phyloP scores from a whole-genome alignment of 2,797 vertebrate species.

The Cyclopterus lumpus region DNA sequence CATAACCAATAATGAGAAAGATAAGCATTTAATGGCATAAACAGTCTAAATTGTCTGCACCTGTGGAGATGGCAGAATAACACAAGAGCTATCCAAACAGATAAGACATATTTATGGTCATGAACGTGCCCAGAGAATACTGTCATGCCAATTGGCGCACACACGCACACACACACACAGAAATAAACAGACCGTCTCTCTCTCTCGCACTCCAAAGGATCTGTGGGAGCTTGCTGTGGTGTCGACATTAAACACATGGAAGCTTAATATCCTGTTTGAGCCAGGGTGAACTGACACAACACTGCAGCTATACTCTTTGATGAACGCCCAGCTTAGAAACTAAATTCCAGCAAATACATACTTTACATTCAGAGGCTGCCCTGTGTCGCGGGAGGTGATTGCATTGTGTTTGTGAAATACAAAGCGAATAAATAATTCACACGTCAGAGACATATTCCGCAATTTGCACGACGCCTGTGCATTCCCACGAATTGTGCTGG shows the following conservation, averaged over 20 bases:
- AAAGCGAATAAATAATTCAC: conserved; percentile 40
- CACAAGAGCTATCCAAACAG: neutral
- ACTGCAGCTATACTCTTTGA: conserved; percentile 32
- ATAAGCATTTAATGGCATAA: neutral
- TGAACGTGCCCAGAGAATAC: conserved; percentile 21
- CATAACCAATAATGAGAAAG: neutral
- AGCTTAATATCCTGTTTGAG: conserved; percentile 49
- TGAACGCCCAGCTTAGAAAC: conserved; percentile 18
- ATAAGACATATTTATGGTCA: conserved; percentile 4
- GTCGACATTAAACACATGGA: conserved; percentile 52
- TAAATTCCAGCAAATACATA: conserved; percentile 30
- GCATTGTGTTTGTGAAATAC: conserved; percentile 41
- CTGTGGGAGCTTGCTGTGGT: conserved; percentile 32
- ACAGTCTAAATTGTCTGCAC: neutral
- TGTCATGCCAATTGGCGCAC: conserved; percentile 20
- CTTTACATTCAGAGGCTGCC: conserved; percentile 19
- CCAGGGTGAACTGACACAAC: conserved; percentile 34
- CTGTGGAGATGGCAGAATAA: conserved; percentile 1
- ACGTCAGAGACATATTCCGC: neutral
- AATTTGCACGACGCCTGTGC: conserved; percentile 12
- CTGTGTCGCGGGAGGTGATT: conserved; percentile 19
- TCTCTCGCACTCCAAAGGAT: conserved; percentile 40
- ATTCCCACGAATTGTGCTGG: conserved; percentile 7
- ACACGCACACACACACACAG: conserved; percentile 4
- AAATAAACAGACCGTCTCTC: conserved; percentile 28